A percentile compares a stretch with the other conserved stretches of the same genome.
Evolutionary conservation across 2,888 invertebrate species (phyloP).

Genomic region (Eristalis pertinax): DNA sequence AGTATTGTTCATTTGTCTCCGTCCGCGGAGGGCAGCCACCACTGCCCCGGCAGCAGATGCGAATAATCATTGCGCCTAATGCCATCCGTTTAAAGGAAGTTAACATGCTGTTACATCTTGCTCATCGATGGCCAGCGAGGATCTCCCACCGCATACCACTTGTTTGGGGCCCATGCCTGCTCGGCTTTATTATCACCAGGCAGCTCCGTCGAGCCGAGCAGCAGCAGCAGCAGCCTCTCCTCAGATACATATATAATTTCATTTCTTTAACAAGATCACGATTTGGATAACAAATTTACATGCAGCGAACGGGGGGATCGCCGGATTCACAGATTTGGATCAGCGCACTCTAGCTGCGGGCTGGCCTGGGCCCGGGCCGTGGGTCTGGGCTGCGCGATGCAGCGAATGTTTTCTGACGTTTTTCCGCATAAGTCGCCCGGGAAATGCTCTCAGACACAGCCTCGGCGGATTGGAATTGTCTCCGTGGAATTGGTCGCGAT

Average conservation of each 20-base stretch:
- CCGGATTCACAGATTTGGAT: slow-evolving; percentile 50
- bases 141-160: slow-evolving; percentile 37
- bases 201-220: slow-evolving; percentile 4
- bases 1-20: slow-evolving; percentile 70
- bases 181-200: slow-evolving; percentile 56
- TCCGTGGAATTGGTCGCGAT: slow-evolving; percentile 57
- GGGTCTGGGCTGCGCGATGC: background rate
- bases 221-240: slow-evolving; percentile 21
- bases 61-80: slow-evolving; percentile 72
- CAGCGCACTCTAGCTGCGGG: slow-evolving; percentile 27
- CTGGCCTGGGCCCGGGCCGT: background rate
- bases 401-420: slow-evolving; percentile 38
- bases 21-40: background rate
- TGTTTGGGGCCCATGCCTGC: slow-evolving; percentile 35
- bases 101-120: slow-evolving; percentile 72
- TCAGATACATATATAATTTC: slow-evolving; percentile 65
- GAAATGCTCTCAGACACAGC: slow-evolving; percentile 15
- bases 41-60: slow-evolving; percentile 21
- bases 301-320: slow-evolving; percentile 59
- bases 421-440: slow-evolving; percentile 68
- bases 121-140: slow-evolving; percentile 66
- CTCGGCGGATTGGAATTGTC: slow-evolving; percentile 43
- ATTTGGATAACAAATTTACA: slow-evolving; percentile 75
- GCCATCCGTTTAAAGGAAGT: slow-evolving; percentile 69
- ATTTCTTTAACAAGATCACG: slow-evolving; percentile 75